Evolutionary conservation across 2,797 vertebrate genomes (phyloP), one percentile per base, ranked within the genome.

Genomic region (Macropodus opercularis): DNA sequence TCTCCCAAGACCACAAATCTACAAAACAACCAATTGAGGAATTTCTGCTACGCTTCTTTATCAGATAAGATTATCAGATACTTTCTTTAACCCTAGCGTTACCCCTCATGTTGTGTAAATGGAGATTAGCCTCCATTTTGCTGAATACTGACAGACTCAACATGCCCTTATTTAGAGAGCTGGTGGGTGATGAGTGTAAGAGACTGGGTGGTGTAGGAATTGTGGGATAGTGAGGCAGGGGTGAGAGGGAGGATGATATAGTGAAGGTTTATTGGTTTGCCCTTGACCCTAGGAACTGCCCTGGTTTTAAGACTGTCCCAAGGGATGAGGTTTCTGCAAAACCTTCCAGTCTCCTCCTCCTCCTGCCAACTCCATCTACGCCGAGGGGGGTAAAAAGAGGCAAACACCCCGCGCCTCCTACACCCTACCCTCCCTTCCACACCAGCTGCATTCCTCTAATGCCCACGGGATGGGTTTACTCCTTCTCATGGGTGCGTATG

Each of bases 141-240:
- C 59, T 17, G 52, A 71, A 63, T 43, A 60, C 70, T 50, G 55
- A 83, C 40, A 90, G 85, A 89, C 88, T 90, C 87, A 90, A 90
- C 90, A 87, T 86, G 77, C 85, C 87, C 84, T 86, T 90, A 87
- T 92, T 90, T 89, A 85, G 81, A 77, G 66, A 80, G 47, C 40
- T 6, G 5, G 61, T 42, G 46, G 63, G 32, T 38, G 77, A 65
- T 27, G 66, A 72, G 47, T 57, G 69, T 74, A 56, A 22, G 59
- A 79, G 64, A 26, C 24, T 18, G 54, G 18, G 51, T 54, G 73
- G 82, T 61, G 38, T 66, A 76, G 49, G 21, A 73, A 63, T 43
- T 56, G 8, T 41, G 48, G 44, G 58, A 63, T 85, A 51, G 29
- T 50, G 67, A 47, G 43, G 54, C 50, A 41, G 47, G 43, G 38